Conservation (phyloP, 1,140 invertebrate genomes). For the Aphelenchoides fujianensis region DNA sequence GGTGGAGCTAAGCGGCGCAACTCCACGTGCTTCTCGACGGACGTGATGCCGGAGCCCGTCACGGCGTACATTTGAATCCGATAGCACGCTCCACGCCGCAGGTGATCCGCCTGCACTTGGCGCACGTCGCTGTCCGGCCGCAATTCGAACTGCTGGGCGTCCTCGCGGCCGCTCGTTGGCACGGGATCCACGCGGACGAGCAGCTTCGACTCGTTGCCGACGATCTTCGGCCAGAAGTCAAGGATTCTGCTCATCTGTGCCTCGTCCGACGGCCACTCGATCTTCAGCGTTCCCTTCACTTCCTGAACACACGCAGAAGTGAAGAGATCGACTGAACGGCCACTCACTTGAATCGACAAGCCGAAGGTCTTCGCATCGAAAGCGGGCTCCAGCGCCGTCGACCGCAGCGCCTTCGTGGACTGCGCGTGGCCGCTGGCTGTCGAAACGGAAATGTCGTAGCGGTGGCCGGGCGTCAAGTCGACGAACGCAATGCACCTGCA, state of each 20-base stretch:
- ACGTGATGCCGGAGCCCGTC: slow-evolving; percentile 59
- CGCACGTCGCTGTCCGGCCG: not conserved
- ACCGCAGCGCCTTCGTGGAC: slow-evolving; percentile 51
- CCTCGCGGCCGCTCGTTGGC: slow-evolving; percentile 16
- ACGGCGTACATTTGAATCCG: slow-evolving; percentile 57
- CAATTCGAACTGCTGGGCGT: not conserved
- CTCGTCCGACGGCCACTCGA: slow-evolving; percentile 33
- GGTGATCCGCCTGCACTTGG: slow-evolving; percentile 46
- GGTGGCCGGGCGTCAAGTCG: slow-evolving; percentile 46
- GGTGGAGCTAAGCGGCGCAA: slow-evolving; percentile 46
- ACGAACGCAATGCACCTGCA: slow-evolving; percentile 43
- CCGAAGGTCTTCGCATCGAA: slow-evolving; percentile 58
- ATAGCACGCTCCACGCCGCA: slow-evolving; percentile 54
- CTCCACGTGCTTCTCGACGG: slow-evolving; percentile 52
- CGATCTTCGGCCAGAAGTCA: slow-evolving; percentile 55
- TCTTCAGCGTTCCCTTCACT: slow-evolving; percentile 35
- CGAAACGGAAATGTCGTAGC: slow-evolving; percentile 56
- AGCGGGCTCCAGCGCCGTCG: slow-evolving; percentile 51
- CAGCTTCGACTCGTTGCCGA: slow-evolving; percentile 52
- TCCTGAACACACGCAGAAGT: slow-evolving; percentile 19
- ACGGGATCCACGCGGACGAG: slow-evolving; percentile 52
- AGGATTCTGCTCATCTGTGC: slow-evolving; percentile 1
- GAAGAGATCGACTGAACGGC: slow-evolving; percentile 8
- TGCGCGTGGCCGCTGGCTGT: slow-evolving; percentile 35
- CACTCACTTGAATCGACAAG: slow-evolving; percentile 43